Percentiles rank a stretch among this genome's conserved stretches.
These are phyloP conservation scores for Apis florea DNA, from an alignment of 1,140 invertebrate species.

Conservation along the genomic window DNA sequence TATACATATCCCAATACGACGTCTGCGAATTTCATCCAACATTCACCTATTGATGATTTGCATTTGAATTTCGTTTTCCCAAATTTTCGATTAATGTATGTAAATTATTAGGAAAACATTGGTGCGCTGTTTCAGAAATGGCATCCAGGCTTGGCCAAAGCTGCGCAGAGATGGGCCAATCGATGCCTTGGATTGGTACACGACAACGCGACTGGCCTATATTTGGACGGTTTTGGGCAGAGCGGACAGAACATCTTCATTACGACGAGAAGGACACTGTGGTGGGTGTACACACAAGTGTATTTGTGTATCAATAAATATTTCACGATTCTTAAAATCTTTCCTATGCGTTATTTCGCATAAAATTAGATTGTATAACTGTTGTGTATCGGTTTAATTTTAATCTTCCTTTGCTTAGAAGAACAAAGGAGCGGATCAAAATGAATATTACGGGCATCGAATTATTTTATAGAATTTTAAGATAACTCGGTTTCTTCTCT, in stretches of 20 bases:
- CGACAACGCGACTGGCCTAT: constrained; percentile 85
- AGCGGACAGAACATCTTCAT: constrained; percentile 93
- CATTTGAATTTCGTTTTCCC: too few relatives aligned
- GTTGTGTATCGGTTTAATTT: not conserved
- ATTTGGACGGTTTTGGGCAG: constrained; percentile 84
- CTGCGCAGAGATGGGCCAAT: constrained; percentile 88
- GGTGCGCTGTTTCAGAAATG: constrained; percentile 82
- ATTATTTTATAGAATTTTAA: not conserved
- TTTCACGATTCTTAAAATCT: not conserved
- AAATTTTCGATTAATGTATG: not conserved
- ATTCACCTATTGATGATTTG: too few relatives aligned
- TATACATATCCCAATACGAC: too few relatives aligned
- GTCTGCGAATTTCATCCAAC: too few relatives aligned
- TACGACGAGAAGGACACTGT: constrained; percentile 88
- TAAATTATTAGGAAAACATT: too few relatives aligned
- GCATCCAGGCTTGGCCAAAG: constrained; percentile 85
- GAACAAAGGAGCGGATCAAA: not conserved
- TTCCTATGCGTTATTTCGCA: too few relatives aligned
- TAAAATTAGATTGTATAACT: too few relatives aligned
- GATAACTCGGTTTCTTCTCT: not conserved
- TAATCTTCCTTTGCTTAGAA: not conserved
- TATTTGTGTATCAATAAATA: constrained; percentile 16
- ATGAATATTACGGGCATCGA: not conserved
- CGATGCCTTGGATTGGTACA: constrained; percentile 86
- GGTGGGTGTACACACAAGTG: constrained; percentile 83